A percentile compares a stretch with the other conserved stretches of the same genome.
phyloP scores from a whole-genome alignment of 2,888 invertebrate species.

The Noctuana brunneofusca region DNA sequence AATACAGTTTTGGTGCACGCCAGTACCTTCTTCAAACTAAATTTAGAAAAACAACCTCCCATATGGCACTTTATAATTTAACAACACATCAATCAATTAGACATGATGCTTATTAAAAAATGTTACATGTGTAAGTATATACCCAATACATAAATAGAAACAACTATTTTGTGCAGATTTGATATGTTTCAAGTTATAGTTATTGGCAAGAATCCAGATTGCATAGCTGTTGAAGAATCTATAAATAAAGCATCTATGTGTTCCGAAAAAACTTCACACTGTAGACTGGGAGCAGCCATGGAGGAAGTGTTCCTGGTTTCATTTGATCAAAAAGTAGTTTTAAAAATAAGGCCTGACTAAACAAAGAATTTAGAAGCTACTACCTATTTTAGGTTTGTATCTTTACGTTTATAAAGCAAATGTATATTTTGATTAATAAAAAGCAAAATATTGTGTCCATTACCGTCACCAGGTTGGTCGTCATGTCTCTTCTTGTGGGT shows the following conservation, averaged over 20 bases:
- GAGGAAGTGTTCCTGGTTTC: slow-evolving; percentile 7
- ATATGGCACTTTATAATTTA: slow-evolving; percentile 50
- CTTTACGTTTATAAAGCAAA: no score
- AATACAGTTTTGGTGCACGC: slow-evolving; percentile 19
- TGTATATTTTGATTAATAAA: background rate
- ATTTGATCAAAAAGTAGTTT: background rate
- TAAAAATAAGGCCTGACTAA: background rate
- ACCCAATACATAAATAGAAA: slow-evolving; percentile 38
- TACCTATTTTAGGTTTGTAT: no score
- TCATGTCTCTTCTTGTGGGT: slow-evolving; percentile 83
- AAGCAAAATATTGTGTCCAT: slow-evolving; percentile 39
- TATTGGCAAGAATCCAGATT: slow-evolving; percentile 71
- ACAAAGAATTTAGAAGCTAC: background rate
- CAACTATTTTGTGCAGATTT: slow-evolving; percentile 25
- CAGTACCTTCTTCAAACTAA: slow-evolving; percentile 67
- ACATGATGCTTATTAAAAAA: slow-evolving; percentile 8
- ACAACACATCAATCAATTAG: slow-evolving; percentile 14
- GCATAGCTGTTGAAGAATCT: slow-evolving; percentile 59
- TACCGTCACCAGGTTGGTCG: slow-evolving; percentile 78
- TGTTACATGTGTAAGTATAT: slow-evolving; percentile 36
- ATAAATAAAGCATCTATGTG: slow-evolving; percentile 68
- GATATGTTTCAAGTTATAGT: slow-evolving; percentile 36
- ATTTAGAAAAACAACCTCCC: slow-evolving; percentile 80
- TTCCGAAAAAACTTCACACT: slow-evolving; percentile 62
- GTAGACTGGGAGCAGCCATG: slow-evolving; percentile 26